Base-by-base conservation (phyloP, 2,113 vertebrate species). In the Coptodon rendalli region DNA sequence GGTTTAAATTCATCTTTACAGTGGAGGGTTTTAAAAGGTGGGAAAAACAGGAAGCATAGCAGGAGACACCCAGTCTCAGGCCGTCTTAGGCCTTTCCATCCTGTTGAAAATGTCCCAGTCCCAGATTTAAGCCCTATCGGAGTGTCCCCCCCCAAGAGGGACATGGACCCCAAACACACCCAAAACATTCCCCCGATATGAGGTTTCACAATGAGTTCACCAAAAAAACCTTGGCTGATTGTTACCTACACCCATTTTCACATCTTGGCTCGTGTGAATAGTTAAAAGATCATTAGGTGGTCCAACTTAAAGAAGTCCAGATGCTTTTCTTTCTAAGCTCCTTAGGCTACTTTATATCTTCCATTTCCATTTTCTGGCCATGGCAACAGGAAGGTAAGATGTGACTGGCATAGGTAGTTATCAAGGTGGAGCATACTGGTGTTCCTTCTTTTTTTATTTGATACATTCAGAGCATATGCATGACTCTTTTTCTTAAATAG, bases 1-100 rank as follows among this genome's bases (percentile, higher is more conserved):
- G 52, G 87, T 66, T 83, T 80, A 80, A 87, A 66, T 80, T 87
- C 45, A 90, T 84, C 80, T 83, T 36, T 86, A 88, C 82, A 92
- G 81, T 80, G 82, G 68, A 87, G 82, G 61, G 80, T 68, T 78
- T 78, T 87, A 82, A 59, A 87, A 89, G 78, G 52, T 83, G 59
- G 84, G 90, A 71, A 81, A 80, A 80, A 85, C 54, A 88, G 80
- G 54, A 85, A 91, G 83, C 84, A 88, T 31, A 52, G 13, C 63
- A 63, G 63, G 71, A 80, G 48, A 61, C 63, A 89, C 36, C 29
- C 57, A 82, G 40, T 85, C 6, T 34, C 57, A 52, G 13, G 52
- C 54, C 31, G 5, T 85, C 80, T 50, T 81, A 66, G 81, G 84
- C 83, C 22, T 85, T 89, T 43, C 63, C 61, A 81, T 82, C 6